Base-by-base conservation (phyloP, 2,113 vertebrate species). In the Pseudolaguvia tuberculata region DNA sequence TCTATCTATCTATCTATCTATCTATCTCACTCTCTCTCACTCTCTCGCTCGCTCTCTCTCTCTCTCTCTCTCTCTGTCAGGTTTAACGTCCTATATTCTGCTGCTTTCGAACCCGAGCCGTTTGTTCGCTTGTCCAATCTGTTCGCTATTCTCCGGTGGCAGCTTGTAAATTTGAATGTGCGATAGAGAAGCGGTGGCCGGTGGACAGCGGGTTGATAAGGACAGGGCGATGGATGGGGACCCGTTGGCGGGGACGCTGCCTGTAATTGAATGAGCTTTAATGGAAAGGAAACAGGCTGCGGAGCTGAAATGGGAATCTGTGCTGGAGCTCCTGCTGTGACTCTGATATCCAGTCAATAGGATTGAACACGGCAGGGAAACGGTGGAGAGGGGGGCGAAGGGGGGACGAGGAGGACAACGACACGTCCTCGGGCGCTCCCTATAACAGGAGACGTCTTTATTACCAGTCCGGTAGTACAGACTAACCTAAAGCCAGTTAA, bases 221-320 rank as follows among this genome's bases (percentile, higher is more conserved):
- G 62, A 45, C 50, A 35, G 4, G 14, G 68, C 31, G 68, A 59
- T 65, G 62, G 55, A 72, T n/a, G 55, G 15, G 59, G 70, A 58
- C 62, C 12, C 75, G 53, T 59, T 75, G 82, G 71, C 79, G 55
- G 63, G 61, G 62, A 72, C 63, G 55, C 63, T 58, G 69, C 62
- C 52, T 47, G 57, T 81, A 81, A 78, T 79, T 73, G 78, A 79
- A 79, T 79, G 75, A 79, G 56, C 20, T 35, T 63, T 81, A 76
- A 79, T 81, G 75, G 78, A 81, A 77, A 77, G 57, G 72, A 72
- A 75, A 69, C 68, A 70, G 70, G 63, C 76, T 62, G 62, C 52
- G 51, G 63, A 48, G 61, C 72, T 77, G 66, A 74, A 81, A 81
- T 79, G 66, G 55, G 78, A 78, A 81, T 61, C 51, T 70, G 68